Conservation (phyloP, 2,888 invertebrate genomes). For the Nebria brevicollis region DNA sequence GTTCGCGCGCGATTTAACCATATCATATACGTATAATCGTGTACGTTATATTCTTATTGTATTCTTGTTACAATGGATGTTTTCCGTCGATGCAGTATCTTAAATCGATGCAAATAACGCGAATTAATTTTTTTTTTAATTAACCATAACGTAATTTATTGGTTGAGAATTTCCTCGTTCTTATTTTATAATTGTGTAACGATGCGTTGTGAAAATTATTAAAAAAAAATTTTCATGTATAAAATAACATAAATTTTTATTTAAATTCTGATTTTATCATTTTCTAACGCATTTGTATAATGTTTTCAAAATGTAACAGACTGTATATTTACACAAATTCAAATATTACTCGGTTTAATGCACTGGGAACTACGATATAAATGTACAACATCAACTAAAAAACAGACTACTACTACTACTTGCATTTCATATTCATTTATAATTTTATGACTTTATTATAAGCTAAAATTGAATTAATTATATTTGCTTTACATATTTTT, state of each 20-base stretch:
- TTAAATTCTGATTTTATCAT: not conserved
- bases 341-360: not conserved
- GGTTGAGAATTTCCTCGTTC: not conserved
- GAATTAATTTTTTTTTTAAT: not conserved
- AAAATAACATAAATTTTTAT: not conserved
- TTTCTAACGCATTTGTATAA: not conserved
- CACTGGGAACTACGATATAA: not conserved
- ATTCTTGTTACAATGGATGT: not conserved
- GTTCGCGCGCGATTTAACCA: not conserved
- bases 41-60: not conserved
- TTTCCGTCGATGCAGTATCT: not conserved
- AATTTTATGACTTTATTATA: not conserved
- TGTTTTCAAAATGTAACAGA: not conserved
- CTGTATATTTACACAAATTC: not conserved
- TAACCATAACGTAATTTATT: not conserved
- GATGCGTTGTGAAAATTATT: not conserved
- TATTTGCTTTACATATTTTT: not conserved
- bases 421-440: not conserved
- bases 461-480: not conserved
- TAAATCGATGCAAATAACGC: constrained; percentile 3
- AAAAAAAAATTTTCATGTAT: not conserved
- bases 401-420: not conserved
- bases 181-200: not conserved
- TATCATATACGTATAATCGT: constrained; percentile 3
- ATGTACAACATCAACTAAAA: not conserved